phyloP scores from a whole-genome alignment of 2,113 vertebrate species.

The Alethe castanea region DNA sequence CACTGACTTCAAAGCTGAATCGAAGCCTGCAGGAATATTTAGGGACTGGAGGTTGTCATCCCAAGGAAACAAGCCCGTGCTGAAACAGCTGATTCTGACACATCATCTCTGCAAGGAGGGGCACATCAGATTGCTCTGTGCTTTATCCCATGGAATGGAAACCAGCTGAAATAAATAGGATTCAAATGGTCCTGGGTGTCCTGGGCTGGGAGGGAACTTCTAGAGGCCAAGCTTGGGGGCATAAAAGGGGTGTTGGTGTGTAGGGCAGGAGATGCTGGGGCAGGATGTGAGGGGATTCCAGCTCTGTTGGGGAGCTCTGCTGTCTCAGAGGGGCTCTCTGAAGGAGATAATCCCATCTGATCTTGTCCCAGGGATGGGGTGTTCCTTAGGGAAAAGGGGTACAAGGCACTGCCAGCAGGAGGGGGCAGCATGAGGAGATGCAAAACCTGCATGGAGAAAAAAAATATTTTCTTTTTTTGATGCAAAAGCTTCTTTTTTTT shows the following conservation, averaged over 20 bases:
- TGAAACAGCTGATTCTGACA: not conserved
- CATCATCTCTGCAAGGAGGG: not conserved
- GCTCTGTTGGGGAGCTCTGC: not conserved
- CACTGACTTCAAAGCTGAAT: not conserved
- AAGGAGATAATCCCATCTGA: not conserved
- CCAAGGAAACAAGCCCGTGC: not conserved
- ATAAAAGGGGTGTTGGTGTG: not conserved
- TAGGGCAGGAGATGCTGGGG: rapidly evolving
- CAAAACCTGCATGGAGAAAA: not conserved
- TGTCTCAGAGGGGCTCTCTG: not conserved
- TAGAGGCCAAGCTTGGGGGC: not conserved
- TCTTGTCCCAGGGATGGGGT: not conserved
- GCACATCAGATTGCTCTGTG: rapidly evolving
- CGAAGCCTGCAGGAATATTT: slow-evolving; percentile 14
- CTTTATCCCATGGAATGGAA: rapidly evolving
- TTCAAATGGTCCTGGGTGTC: not conserved
- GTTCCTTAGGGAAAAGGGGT: not conserved
- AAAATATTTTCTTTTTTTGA: rapidly evolving
- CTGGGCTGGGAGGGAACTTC: not conserved
- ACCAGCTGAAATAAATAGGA: not conserved
- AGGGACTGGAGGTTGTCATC: not conserved
- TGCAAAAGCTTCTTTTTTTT: not conserved
- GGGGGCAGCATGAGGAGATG: not conserved
- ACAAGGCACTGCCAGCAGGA: not conserved
- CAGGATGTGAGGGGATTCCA: not conserved